Conservation (phyloP, 2,888 invertebrate species). For the Xestoiulus laeticollis region DNA sequence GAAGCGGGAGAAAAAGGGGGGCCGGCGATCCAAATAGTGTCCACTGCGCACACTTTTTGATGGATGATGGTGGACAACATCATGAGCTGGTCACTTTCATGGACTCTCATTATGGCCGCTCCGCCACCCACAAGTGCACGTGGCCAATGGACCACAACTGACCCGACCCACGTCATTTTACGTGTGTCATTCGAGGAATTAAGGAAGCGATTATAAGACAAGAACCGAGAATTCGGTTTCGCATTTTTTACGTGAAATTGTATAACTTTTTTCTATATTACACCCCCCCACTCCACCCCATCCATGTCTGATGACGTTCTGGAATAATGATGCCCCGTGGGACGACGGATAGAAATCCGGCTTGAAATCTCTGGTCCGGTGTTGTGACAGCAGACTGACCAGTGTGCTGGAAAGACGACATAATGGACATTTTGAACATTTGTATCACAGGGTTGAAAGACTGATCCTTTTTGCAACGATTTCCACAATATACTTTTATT, state of each 20-base stretch:
- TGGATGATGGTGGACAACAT: slow-evolving; percentile 50
- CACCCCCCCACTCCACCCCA: neutral
- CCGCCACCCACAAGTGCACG: slow-evolving; percentile 4
- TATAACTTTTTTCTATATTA: neutral
- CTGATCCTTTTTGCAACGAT: no score
- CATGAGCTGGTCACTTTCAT: slow-evolving; percentile 43
- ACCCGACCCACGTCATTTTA: slow-evolving; percentile 12
- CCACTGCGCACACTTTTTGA: slow-evolving; percentile 7
- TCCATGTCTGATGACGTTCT: neutral
- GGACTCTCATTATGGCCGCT: slow-evolving; percentile 26
- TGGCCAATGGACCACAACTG: slow-evolving; percentile 20
- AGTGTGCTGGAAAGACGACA: neutral
- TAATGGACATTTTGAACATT: neutral
- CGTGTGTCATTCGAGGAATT: slow-evolving; percentile 15
- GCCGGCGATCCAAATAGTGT: slow-evolving; percentile 6
- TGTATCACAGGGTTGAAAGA: neutral
- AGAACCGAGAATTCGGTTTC: neutral
- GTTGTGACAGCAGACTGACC: neutral
- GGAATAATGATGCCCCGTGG: neutral
- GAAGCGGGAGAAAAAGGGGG: slow-evolving; percentile 26
- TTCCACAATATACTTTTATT: no score
- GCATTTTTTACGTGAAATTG: neutral
- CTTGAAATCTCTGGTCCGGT: neutral
- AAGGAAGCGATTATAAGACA: slow-evolving; percentile 19
- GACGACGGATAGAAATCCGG: neutral